These are phyloP conservation scores for Cinclus mexicanus DNA, from an alignment of 2,113 vertebrate species.

Conservation along the genomic window DNA sequence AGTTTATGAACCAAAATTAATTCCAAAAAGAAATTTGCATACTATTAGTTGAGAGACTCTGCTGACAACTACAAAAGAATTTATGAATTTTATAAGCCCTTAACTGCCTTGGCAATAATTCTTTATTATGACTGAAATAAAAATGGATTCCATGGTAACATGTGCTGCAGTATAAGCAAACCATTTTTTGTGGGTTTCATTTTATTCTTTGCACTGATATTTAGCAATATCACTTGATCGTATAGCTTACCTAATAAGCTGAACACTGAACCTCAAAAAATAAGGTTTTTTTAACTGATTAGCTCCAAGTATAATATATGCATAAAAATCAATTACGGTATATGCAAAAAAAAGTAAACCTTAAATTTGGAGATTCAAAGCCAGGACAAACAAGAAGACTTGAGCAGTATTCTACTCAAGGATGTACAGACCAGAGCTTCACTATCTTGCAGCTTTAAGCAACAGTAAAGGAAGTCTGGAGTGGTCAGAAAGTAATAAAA, in stretches of 20 bases:
- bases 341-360: neutral
- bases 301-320: neutral
- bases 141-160: neutral
- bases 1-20: neutral
- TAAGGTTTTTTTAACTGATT: neutral
- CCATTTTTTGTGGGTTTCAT: neutral
- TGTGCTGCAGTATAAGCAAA: neutral
- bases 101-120: neutral
- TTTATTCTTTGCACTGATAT: neutral
- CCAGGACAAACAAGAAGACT: neutral
- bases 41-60: neutral
- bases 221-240: neutral
- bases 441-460: neutral
- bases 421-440: neutral
- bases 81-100: neutral
- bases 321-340: neutral
- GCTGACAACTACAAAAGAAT: neutral
- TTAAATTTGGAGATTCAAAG: neutral
- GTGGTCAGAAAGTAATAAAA: neutral
- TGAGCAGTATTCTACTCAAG: neutral
- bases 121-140: slow-evolving; percentile 8
- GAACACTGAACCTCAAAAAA: neutral
- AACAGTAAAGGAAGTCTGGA: neutral
- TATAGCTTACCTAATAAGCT: neutral
- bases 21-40: neutral